phyloP scores from a whole-genome alignment of 1,140 invertebrate species.

The Stegodyphus mimosarum region DNA sequence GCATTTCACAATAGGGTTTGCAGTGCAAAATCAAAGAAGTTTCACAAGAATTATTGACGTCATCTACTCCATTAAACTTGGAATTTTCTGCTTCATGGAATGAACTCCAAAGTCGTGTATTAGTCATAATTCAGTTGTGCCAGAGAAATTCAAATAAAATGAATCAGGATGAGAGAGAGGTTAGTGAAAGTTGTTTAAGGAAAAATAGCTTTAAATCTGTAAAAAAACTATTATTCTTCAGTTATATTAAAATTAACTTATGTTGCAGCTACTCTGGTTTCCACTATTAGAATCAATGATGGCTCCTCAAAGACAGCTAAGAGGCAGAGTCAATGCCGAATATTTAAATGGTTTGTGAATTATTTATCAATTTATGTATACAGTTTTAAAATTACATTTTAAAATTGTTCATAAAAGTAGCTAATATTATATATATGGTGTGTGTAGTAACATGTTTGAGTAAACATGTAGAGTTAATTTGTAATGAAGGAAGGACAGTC shows the following conservation, averaged over 20 bases:
- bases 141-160: slow-evolving; percentile 71
- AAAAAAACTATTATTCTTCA: background rate
- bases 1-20: slow-evolving; percentile 13
- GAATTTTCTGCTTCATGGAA: slow-evolving; percentile 62
- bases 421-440: no score
- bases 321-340: slow-evolving; percentile 64
- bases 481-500: no score
- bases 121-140: slow-evolving; percentile 70
- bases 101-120: slow-evolving; percentile 67
- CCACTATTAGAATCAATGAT: slow-evolving; percentile 72
- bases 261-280: slow-evolving; percentile 71
- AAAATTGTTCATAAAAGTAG: no score
- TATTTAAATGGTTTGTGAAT: slow-evolving; percentile 61
- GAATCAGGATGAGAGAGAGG: slow-evolving; percentile 69
- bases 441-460: no score
- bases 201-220: background rate
- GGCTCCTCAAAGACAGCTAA: slow-evolving; percentile 69
- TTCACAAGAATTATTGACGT: slow-evolving; percentile 25
- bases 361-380: no score
- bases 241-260: background rate
- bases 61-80: slow-evolving; percentile 11
- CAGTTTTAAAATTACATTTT: no score
- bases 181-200: slow-evolving; percentile 40
- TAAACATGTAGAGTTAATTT: no score
- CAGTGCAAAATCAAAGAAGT: slow-evolving; percentile 38